Conservation (phyloP, 2,888 invertebrate genomes). For the Gymnoscelis rufifasciata region DNA sequence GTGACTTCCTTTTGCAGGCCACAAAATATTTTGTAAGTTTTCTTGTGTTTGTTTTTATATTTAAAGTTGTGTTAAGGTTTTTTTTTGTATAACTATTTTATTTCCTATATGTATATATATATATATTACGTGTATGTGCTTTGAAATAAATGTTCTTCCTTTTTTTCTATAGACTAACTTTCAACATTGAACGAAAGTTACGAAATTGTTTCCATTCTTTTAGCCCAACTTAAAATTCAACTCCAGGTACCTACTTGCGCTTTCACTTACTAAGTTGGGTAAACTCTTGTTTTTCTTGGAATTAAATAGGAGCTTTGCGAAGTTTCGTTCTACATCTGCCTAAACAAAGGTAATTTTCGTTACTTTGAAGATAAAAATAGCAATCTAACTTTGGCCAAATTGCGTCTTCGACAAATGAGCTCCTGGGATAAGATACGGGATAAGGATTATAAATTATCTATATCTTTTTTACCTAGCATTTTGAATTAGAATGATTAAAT, state of each 20-base stretch:
- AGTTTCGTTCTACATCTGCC: conserved; percentile 3
- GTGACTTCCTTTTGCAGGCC: too few species aligned
- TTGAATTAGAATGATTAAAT: too few species aligned
- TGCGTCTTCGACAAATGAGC: background rate
- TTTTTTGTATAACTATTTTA: too few species aligned
- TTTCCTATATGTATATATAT: too few species aligned
- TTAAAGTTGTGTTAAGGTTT: too few species aligned
- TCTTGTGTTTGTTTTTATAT: too few species aligned
- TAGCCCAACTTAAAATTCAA: conserved; percentile 13
- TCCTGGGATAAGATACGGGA: background rate
- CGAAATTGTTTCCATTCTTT: conserved; percentile 17
- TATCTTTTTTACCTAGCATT: background rate
- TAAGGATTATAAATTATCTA: too few species aligned
- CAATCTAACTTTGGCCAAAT: background rate
- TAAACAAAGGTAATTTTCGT: conserved; percentile 1
- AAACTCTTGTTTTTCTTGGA: conserved; percentile 9
- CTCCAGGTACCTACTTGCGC: conserved; percentile 9
- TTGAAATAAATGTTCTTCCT: too few species aligned
- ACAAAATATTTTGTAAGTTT: too few species aligned
- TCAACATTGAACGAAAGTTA: conserved; percentile 14
- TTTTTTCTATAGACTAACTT: conserved; percentile 16
- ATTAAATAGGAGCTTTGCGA: conserved; percentile 4
- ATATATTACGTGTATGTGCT: too few species aligned
- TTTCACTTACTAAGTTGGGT: conserved; percentile 8
- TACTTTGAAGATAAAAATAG: background rate